Percentiles rank a stretch among this genome's conserved stretches.
Evolutionary conservation across 2,888 invertebrate species (phyloP).

Genomic region (Thecocarcelia acutangulata): DNA sequence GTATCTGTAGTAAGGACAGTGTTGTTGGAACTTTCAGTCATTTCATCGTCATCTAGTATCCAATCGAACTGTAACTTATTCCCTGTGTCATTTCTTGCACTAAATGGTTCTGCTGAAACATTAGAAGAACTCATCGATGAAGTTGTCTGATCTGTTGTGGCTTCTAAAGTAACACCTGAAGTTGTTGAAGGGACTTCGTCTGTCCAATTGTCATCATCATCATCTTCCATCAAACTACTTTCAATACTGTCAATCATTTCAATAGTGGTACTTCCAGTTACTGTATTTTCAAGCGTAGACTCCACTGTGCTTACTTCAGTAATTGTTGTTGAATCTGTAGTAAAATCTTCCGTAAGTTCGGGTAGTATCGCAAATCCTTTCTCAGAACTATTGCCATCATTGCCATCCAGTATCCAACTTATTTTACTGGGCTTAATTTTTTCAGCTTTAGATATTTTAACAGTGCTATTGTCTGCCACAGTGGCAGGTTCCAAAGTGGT

Average conservation of each 20-base stretch:
- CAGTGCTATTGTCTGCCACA: not conserved
- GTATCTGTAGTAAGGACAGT: constrained; percentile 28
- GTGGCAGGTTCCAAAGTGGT: not conserved
- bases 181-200: not conserved
- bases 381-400: constrained; percentile 71
- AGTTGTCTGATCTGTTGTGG: constrained; percentile 56
- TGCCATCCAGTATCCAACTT: constrained; percentile 78
- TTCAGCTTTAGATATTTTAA: constrained; percentile 26
- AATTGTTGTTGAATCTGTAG: constrained; percentile 12
- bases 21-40: constrained; percentile 27
- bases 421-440: constrained; percentile 74
- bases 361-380: constrained; percentile 67
- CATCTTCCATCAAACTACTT: not conserved
- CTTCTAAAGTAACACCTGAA: not conserved
- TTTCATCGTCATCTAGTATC: constrained; percentile 67
- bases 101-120: not conserved
- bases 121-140: not conserved
- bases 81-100: constrained; percentile 33
- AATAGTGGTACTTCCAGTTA: not conserved
- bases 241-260: constrained; percentile 31
- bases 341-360: constrained; percentile 10
- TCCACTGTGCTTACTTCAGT: not conserved
- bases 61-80: constrained; percentile 70
- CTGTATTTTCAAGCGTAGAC: not conserved
- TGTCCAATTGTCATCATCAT: not conserved